Percentiles rank a stretch among this genome's conserved stretches.
Conservation (phyloP, 2,888 invertebrate genomes). For the Drosophila macrospina region DNA sequence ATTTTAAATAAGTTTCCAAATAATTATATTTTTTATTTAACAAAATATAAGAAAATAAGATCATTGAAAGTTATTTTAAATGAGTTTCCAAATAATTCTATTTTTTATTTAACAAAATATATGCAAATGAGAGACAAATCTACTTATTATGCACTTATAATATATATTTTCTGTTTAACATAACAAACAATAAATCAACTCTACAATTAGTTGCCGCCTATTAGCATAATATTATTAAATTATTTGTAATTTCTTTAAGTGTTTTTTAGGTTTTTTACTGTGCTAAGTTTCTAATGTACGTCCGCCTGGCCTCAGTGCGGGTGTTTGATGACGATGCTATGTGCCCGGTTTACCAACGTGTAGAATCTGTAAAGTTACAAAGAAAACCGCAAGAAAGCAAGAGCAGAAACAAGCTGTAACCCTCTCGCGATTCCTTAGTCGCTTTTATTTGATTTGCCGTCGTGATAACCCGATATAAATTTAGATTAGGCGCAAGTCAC, state of each 20-base stretch:
- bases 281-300: conserved; percentile 5
- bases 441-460: conserved; percentile 41
- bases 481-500: conserved; percentile 61
- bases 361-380: background rate
- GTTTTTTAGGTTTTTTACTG: background rate
- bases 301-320: background rate
- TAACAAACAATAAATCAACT: too few relatives aligned
- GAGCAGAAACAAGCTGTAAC: conserved; percentile 6
- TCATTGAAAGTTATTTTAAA: too few relatives aligned
- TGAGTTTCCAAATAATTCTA: too few relatives aligned
- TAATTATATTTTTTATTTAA: too few relatives aligned
- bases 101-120: too few relatives aligned
- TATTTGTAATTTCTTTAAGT: background rate
- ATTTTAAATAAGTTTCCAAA: too few relatives aligned
- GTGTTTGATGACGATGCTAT: conserved; percentile 34
- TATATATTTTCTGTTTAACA: too few relatives aligned
- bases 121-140: too few relatives aligned
- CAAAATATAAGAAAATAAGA: too few relatives aligned
- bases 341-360: conserved; percentile 53
- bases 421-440: conserved; percentile 17
- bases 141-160: too few relatives aligned
- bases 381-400: conserved; percentile 4
- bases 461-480: conserved; percentile 66
- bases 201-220: too few relatives aligned
- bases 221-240: background rate